Evolutionary conservation across 2,113 vertebrate species (phyloP).

Genomic region (Oreochromis tanganicae): DNA sequence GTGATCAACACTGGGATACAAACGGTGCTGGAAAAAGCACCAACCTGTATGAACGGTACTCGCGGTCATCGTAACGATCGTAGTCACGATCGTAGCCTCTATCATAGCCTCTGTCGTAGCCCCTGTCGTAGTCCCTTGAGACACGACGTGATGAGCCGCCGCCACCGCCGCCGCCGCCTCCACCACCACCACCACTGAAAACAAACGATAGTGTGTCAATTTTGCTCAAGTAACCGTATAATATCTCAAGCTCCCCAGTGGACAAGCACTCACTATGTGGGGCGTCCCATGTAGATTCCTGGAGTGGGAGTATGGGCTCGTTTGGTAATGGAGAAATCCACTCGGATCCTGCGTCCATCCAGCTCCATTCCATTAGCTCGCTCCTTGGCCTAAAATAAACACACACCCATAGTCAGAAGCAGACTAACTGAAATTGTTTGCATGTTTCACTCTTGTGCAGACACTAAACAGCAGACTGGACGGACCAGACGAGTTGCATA

Average conservation of each 20-base stretch:
- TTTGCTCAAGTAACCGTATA: background rate
- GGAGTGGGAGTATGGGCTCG: slow-evolving; percentile 89
- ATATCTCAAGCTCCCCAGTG: background rate
- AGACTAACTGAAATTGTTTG: background rate
- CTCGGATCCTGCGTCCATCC: slow-evolving; percentile 86
- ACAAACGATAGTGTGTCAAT: background rate
- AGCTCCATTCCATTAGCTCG: slow-evolving; percentile 90
- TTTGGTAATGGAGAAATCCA: slow-evolving; percentile 89
- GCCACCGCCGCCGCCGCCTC: fast-evolving
- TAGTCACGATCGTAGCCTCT: slow-evolving; percentile 71
- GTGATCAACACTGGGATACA: background rate
- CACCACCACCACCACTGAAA: background rate
- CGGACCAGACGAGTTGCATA: background rate
- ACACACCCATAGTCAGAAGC: background rate
- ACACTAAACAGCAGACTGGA: background rate
- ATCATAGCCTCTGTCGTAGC: slow-evolving; percentile 85
- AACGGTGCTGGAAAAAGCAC: background rate
- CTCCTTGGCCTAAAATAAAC: slow-evolving; percentile 53
- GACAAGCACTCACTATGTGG: slow-evolving; percentile 76
- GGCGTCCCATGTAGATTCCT: slow-evolving; percentile 92
- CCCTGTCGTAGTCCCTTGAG: slow-evolving; percentile 74
- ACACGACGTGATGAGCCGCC: slow-evolving; percentile 41
- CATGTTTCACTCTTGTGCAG: background rate
- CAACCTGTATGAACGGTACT: slow-evolving; percentile 89
- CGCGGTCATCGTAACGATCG: slow-evolving; percentile 85